Evolutionary conservation across 2,888 invertebrate species (phyloP), one percentile per base, ranked within the genome.

Genomic region (Philopedon plagiatum): DNA sequence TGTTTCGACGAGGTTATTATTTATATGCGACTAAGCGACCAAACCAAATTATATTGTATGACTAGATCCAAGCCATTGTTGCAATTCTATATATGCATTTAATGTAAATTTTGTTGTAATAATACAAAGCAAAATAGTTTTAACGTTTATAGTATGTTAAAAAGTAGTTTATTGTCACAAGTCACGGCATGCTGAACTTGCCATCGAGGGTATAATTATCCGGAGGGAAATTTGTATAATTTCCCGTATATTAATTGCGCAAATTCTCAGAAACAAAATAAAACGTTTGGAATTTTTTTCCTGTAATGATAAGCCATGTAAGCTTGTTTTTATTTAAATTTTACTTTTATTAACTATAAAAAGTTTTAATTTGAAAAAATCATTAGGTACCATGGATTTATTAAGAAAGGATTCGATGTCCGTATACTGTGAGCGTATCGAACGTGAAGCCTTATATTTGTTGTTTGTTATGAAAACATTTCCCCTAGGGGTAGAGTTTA

Each of bases 121-220:
- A 67, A 71, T 49, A 66, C 58, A 46, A 66, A 67, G 66, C 32
- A 51, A 61, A 66, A 66, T 67, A 67, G 71, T 71, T 67, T 63
- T 46, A 67, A 51, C 65, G 61, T 62, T 67, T 67, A 65, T 56
- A 71, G 39, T 60, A 73, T 73, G 73, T 62, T 69, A 70, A 74
- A 70, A 69, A 70, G 60, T 51, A 58, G 34, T 67, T 74, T 74
- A 74, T 74, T 74, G 74, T 74, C 64, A 51, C 18, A 19, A 70
- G 73, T 73, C 73, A 73, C 73, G 73, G 46, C 70, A 73, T 44
- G 41, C 44, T 56, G 46, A 69, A 73, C 61, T 62, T 56, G 57
- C 49, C n/a, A 26, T 63, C 63, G 21, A 51, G 67, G 68, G 63
- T 62, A 66, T 62, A 71, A 71, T 71, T 71, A 71, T 56, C 44